Conservation (phyloP, 64 coral and sea anemone species). For the Dendronephthya gigantea region DNA sequence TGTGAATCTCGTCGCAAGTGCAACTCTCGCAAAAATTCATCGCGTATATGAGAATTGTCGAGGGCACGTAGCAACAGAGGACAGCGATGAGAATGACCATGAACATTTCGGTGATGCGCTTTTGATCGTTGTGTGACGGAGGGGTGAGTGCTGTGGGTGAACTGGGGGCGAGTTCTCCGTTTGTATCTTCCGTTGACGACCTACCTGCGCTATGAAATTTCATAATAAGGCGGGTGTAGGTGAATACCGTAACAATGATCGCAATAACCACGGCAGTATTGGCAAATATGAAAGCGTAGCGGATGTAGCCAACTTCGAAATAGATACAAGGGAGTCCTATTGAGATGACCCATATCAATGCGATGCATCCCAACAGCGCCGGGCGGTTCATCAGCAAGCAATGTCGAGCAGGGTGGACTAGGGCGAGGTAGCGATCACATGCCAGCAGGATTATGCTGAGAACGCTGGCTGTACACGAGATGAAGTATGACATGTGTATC, state of each 20-base stretch:
- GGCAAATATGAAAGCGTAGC: slow-evolving; percentile 70
- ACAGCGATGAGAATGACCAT: slow-evolving; percentile 45
- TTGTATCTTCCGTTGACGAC: not conserved
- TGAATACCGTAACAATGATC: slow-evolving; percentile 42
- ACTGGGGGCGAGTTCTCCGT: not conserved
- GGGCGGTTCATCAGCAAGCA: not conserved
- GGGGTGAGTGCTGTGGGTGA: not conserved
- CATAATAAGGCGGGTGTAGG: slow-evolving; percentile 35
- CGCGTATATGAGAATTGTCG: slow-evolving; percentile 53
- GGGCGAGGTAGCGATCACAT: slow-evolving; percentile 3
- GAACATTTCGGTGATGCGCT: slow-evolving; percentile 64
- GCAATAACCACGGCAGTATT: slow-evolving; percentile 59
- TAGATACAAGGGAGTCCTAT: slow-evolving; percentile 44
- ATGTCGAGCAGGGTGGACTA: slow-evolving; percentile 27
- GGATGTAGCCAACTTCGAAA: slow-evolving; percentile 66
- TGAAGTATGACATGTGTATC: slow-evolving; percentile 27
- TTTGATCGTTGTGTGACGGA: slow-evolving; percentile 36
- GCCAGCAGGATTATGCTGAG: slow-evolving; percentile 3
- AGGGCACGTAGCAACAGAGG: slow-evolving; percentile 55
- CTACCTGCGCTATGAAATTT: slow-evolving; percentile 15
- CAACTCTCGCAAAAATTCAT: slow-evolving; percentile 80
- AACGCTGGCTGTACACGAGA: slow-evolving; percentile 31
- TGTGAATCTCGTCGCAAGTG: slow-evolving; percentile 63
- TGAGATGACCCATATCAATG: slow-evolving; percentile 51
- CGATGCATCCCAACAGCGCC: not conserved